Evolutionary conservation across 2,113 vertebrate species (phyloP), one percentile per base, ranked within the genome.

Genomic region (Oenanthe melanoleuca): DNA sequence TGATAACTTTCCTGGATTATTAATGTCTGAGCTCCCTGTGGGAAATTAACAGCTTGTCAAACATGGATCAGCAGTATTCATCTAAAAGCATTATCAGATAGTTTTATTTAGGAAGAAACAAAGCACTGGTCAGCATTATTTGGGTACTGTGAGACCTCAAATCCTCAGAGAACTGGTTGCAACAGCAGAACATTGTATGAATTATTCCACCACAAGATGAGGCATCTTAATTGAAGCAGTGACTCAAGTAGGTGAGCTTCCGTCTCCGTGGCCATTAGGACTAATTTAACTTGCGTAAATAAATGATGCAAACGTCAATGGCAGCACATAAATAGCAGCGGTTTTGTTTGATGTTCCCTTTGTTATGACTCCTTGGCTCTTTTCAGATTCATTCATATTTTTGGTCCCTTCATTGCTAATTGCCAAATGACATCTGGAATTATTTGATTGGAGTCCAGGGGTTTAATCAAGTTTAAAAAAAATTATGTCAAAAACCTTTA

Each of bases 341-440:
- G 53, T 65, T 93, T 50, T 69, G 31, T 56, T 77, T 72, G 34
- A 64, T 75, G 26, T 72, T 85, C 66, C 52, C 31, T 86, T 86
- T 86, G 60, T 64, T 89, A 44, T 12, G 56, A 92, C 16, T 91
- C 21, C 42, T 52, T 40, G 29, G 24, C 56, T 83, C 34, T 94
- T 73, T 44, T 79, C 72, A 92, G 66, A 81, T 81, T 93, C 49
- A 84, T 93, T 93, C 86, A 72, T 23, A 14, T 33, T 85, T 94
- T 94, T 72, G 63, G 37, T 81, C 50, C 38, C 37, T 91, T 91
- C 34, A 29, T n/a, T 81, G 65, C 37, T 91, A 72, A 92, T 66
- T 84, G 56, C 21, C 42, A 86, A 42, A 86, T 80, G 34, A 63
- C 50, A 73, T 72, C 40, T 86, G 49, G 38, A 89, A 52, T 85